Conservation (phyloP, 2,113 vertebrate species). For the Chamaea fasciata region DNA sequence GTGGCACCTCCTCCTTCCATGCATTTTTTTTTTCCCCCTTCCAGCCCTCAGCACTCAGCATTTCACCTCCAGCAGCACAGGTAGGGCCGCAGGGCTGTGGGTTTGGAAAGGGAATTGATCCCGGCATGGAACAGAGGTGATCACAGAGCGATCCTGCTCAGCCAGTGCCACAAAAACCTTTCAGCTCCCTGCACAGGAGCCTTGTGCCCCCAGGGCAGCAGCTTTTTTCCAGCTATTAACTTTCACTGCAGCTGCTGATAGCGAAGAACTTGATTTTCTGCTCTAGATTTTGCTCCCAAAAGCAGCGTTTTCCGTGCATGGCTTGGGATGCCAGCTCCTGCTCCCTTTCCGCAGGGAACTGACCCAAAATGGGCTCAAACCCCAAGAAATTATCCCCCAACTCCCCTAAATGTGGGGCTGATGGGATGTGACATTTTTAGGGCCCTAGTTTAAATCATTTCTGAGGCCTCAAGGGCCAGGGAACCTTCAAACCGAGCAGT, state of each 20-base stretch:
- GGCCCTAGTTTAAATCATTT: not conserved
- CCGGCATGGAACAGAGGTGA: not conserved
- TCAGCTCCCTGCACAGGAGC: not conserved
- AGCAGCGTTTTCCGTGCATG: not conserved
- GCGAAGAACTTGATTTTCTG: conserved; percentile 3
- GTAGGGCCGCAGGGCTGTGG: not conserved
- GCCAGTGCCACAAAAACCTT: not conserved
- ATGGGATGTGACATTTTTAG: not conserved
- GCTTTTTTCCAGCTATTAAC: not conserved
- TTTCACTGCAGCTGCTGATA: not conserved
- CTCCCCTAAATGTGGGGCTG: not conserved
- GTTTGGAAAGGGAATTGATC: not conserved
- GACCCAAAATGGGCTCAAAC: not conserved
- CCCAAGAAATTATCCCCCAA: not conserved
- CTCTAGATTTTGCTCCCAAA: not conserved
- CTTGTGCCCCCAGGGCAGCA: not conserved
- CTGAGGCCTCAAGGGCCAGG: not conserved
- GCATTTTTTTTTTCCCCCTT: too few species aligned
- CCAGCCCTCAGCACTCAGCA: not conserved
- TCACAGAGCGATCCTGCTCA: rapidly evolving
- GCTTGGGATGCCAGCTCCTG: not conserved
- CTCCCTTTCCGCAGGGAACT: not conserved
- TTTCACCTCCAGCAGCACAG: not conserved
- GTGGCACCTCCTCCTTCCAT: not conserved
- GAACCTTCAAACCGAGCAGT: not conserved